Base-by-base conservation (phyloP, 1,140 invertebrate species). In the Aphaenogaster floridana region DNA sequence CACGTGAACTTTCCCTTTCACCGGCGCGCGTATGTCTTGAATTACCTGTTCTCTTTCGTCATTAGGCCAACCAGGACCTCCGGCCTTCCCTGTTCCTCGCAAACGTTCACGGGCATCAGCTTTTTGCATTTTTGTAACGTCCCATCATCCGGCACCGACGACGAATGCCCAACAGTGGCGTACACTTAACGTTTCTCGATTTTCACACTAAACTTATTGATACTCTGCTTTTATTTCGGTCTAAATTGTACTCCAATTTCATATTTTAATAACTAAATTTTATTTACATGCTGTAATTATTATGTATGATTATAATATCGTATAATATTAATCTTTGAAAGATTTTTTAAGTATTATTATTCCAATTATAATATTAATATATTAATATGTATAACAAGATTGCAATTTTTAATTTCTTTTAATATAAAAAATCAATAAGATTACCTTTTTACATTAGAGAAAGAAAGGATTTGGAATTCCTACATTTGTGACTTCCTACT, bases 1-100 rank as follows among this genome's bases (percentile, higher is more conserved):
- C 63, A 74, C 36, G 59, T 54, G 52, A 61, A 87, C 81, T 89
- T 89, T 89, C 76, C 81, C 88, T 89, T 89, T 89, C 88, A 89
- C 88, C 52, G 57, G 39, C 36, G 52, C 6, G 21, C 9, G 5
- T 86, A 34, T 69, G 11, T 86, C 66, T 74, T 7, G 81, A 59
- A 87, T 87, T 83, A 87, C 64, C 78, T 77, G 71, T 84, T 77
- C n/a, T 84, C 11, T 42, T 1, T 36, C 48, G 11, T 59, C 13
- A n/a, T 69, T 63, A 57, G 42, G 8, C 34, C 78, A 69, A 54
- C 13, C 48, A 7, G 45, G n/a, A 36, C 13, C 9, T 13, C 13
- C 63, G n/a, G 13, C 8, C 8, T 61, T 54, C 13, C 45, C 52
- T 8, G 28, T 39, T 80, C 15, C 11, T 36, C 52, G 39, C 8